A percentile compares a stretch with the other conserved stretches of the same genome.
These are phyloP conservation scores for Macaria notata DNA, from an alignment of 2,888 invertebrate genomes.

Conservation along the genomic window DNA sequence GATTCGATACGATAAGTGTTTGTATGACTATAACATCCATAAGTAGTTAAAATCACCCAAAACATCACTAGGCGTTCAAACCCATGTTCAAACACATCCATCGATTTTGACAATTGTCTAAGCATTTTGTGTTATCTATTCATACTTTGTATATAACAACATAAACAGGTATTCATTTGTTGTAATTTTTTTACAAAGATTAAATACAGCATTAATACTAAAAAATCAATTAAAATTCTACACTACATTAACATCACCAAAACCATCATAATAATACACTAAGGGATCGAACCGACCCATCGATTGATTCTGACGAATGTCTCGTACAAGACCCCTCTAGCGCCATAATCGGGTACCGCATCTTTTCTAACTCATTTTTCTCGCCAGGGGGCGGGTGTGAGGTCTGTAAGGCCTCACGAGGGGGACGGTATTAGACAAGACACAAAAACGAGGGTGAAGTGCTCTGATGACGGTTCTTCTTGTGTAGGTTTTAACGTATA, in stretches of 20 bases:
- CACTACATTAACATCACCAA: neutral
- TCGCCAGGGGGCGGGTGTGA: slow-evolving; percentile 60
- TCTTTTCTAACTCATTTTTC: slow-evolving; percentile 83
- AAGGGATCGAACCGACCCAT: slow-evolving; percentile 42
- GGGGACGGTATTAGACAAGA: slow-evolving; percentile 81
- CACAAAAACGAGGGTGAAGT: slow-evolving; percentile 78
- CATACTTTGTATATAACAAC: too few relatives aligned
- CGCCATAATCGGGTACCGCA: slow-evolving; percentile 78
- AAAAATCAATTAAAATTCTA: too few relatives aligned
- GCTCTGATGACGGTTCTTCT: slow-evolving; percentile 68
- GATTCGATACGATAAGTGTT: too few relatives aligned
- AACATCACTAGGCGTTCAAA: too few relatives aligned
- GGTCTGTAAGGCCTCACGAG: slow-evolving; percentile 59
- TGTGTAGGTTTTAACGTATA: slow-evolving; percentile 31
- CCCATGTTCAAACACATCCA: too few relatives aligned
- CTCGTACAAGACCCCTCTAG: slow-evolving; percentile 61
- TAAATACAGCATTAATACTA: too few relatives aligned
- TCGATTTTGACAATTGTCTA: too few relatives aligned
- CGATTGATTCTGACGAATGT: slow-evolving; percentile 78
- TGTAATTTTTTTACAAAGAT: too few relatives aligned
- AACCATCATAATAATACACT: slow-evolving; percentile 1
- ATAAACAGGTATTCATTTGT: too few relatives aligned
- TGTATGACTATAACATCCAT: too few relatives aligned
- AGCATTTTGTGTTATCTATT: too few relatives aligned
- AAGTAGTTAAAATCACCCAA: too few relatives aligned